Evolutionary conservation across 2,888 invertebrate genomes (phyloP).

Genomic region (Tetrapedia diversipes): DNA sequence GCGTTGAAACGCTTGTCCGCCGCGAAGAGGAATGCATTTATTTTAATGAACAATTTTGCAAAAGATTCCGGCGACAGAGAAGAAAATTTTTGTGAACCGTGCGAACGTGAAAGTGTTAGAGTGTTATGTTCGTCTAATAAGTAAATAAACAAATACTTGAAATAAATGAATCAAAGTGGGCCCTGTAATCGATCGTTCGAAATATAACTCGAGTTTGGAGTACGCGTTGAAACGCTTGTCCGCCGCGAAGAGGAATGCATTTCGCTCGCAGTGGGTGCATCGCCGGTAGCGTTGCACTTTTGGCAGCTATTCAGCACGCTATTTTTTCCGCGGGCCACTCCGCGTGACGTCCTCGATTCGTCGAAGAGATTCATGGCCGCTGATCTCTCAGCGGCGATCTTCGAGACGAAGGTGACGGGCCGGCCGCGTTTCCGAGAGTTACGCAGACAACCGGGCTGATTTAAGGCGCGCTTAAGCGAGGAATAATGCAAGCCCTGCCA

Average conservation of each 20-base stretch:
- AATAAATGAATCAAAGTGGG: too few species aligned
- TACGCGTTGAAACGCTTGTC: conserved; percentile 9
- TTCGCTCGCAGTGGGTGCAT: conserved; percentile 28
- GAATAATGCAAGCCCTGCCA: conserved; percentile 58
- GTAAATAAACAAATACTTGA: too few species aligned
- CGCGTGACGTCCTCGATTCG: conserved; percentile 62
- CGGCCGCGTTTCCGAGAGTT: conserved; percentile 66
- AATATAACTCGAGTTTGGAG: background rate
- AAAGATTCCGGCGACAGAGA: too few species aligned
- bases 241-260: conserved; percentile 18
- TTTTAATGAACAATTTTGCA: too few species aligned
- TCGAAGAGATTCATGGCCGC: conserved; percentile 64
- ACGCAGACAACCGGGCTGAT: conserved; percentile 59
- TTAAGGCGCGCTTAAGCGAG: conserved; percentile 62
- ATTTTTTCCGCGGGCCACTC: conserved; percentile 54
- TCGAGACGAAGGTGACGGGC: conserved; percentile 64
- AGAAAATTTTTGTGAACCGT: too few species aligned
- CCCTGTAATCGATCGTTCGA: too few species aligned
- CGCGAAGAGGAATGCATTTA: too few species aligned
- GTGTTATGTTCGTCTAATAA: too few species aligned
- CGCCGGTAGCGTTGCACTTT: conserved; percentile 50
- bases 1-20: too few species aligned
- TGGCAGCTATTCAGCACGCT: conserved; percentile 55
- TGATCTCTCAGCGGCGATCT: conserved; percentile 59
- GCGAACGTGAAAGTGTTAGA: too few species aligned